Conservation (phyloP, 2,113 vertebrate species). For the Loxodonta africana region DNA sequence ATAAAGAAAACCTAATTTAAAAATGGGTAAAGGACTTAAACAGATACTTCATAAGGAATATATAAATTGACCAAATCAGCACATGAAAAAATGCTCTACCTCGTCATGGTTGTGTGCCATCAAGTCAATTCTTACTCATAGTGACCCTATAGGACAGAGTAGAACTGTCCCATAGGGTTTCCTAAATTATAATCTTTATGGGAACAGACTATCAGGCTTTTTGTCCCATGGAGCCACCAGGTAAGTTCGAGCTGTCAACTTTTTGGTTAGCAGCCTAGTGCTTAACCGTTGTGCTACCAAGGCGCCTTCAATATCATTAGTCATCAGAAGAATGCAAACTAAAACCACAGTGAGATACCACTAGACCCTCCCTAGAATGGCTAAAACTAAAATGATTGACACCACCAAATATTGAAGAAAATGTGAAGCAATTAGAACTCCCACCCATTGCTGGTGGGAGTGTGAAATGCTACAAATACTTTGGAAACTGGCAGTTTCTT, state of each 20-base stretch:
- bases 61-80: neutral
- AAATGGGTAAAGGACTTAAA: neutral
- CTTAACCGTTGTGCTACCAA: neutral
- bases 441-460: no score
- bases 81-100: neutral
- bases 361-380: no score
- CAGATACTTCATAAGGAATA: neutral
- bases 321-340: neutral
- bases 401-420: neutral
- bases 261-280: neutral
- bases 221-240: neutral
- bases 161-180: neutral
- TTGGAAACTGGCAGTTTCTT: neutral
- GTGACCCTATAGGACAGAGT: neutral
- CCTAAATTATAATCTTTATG: neutral
- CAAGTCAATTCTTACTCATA: neutral
- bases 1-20: neutral
- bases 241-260: neutral
- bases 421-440: neutral
- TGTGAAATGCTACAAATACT: neutral
- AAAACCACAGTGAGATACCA: neutral
- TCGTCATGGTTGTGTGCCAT: neutral
- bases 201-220: neutral
- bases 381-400: neutral
- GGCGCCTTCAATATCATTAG: neutral